Evolutionary conservation across 1,140 invertebrate genomes (phyloP), one percentile per base, ranked within the genome.

Genomic region (Lucilia sericata): DNA sequence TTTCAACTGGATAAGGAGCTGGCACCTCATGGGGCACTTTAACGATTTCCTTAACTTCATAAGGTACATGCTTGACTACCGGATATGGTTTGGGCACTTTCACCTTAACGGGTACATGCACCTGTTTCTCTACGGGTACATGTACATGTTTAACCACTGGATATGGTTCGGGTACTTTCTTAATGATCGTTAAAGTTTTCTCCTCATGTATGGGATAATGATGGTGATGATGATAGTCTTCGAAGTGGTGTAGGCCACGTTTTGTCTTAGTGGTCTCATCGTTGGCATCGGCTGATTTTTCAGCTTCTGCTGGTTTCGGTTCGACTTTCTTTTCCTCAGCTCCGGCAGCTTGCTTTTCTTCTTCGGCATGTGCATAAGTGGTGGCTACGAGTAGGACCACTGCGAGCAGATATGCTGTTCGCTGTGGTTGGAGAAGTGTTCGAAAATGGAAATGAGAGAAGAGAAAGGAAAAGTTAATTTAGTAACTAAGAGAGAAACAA

Each of bases 121-220:
- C 89, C 47, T 92, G 91, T 84, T 94, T 94, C 86, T 92, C 92
- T 10, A 94, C 93, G 5, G 93, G 93, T 12, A 92, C 91, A 70
- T 92, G 89, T 2, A 91, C 92, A 85, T 92, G 92, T 88, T 94
- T 94, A 84, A 93, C 93, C 14, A 94, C 93, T 17, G 94, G 94
- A 87, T 93, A 93, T 2, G 94, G 94, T 9, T 93, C 91, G 84
- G 93, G 91, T 86, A 95, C 93, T 87, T 96, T 95, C 91, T 96
- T 96, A 60, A 95, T 93, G 13, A 96, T 92, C 19, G 95, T 96
- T 85, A 96, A 92, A n/a, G 95, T 95, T 91, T 96, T 96, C 82
- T 94, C 92, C 88, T 93, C 92, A 82, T 93, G 91, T 30, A 89
- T 85, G 3, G 88, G 88, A 83, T 86, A 88, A 83, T 88, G 88